These are phyloP conservation scores for Euwallacea similis DNA, from an alignment of 1,140 invertebrate genomes.

Conservation along the genomic window DNA sequence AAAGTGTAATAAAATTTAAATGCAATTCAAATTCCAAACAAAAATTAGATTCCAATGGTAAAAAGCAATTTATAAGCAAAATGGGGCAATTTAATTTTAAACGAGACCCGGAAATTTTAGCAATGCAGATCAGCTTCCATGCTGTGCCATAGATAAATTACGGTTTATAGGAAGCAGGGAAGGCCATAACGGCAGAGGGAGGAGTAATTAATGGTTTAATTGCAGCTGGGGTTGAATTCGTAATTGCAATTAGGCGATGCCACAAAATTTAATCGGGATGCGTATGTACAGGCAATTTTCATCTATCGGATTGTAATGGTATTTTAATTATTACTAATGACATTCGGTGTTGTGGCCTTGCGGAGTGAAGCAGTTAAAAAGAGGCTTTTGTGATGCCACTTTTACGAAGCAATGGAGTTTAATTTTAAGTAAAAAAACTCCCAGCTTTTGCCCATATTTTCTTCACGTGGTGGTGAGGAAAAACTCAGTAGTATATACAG, in stretches of 20 bases:
- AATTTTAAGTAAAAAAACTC: no score
- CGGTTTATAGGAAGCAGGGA: background rate
- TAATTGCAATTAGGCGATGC: conserved; percentile 10
- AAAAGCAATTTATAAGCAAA: background rate
- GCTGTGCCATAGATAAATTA: conserved; percentile 24
- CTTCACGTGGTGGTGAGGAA: no score
- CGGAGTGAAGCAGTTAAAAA: no score
- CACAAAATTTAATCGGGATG: background rate
- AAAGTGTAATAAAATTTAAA: background rate
- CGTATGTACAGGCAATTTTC: no score
- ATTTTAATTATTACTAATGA: no score
- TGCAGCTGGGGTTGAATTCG: conserved; percentile 1
- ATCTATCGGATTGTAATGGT: no score
- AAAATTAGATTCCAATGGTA: no score
- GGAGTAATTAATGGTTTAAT: conserved; percentile 29
- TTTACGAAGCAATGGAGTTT: no score
- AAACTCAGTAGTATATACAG: no score
- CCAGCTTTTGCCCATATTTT: no score
- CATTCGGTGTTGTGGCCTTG: no score
- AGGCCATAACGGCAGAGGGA: background rate
- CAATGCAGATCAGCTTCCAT: conserved; percentile 24
- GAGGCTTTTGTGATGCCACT: no score
- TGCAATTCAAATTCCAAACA: background rate
- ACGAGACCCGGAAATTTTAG: conserved; percentile 8
- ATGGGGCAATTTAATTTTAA: conserved; percentile 19